Conservation (phyloP, 2,113 vertebrate species). For the Amia ocellicauda region DNA sequence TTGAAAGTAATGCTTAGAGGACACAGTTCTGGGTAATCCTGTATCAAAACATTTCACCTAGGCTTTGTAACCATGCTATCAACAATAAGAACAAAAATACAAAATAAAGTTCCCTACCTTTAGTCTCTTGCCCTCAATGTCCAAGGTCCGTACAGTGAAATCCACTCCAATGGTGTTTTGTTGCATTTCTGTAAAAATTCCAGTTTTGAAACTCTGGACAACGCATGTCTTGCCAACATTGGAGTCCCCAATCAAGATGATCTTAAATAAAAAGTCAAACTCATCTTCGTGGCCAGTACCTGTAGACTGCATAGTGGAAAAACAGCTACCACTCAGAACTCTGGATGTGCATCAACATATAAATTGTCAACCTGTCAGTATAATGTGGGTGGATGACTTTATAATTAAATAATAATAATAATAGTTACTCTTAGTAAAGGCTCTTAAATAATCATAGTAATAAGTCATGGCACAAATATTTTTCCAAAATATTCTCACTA, state of each 20-base stretch:
- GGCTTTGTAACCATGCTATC: no score
- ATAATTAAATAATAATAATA: not conserved
- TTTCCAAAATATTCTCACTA: no score
- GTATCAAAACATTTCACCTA: no score
- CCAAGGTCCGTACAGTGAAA: conserved; percentile 85
- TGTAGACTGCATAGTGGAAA: conserved; percentile 68
- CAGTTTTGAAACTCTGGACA: conserved; percentile 87
- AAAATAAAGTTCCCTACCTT: conserved; percentile 86
- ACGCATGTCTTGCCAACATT: conserved; percentile 94
- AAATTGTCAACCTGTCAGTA: no score
- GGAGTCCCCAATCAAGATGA: conserved; percentile 91
- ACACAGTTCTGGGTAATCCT: no score
- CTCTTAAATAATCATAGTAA: conserved; percentile 43
- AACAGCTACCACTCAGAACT: conserved; percentile 18
- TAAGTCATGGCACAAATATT: conserved; percentile 36
- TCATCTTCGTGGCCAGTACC: conserved; percentile 66
- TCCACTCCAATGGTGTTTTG: conserved; percentile 96
- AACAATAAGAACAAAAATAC: no score
- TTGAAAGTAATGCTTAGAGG: no score
- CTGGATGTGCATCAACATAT: conserved; percentile 20
- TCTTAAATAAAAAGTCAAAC: conserved; percentile 92
- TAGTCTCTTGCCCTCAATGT: conserved; percentile 86
- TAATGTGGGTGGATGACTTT: not conserved
- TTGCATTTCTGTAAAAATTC: conserved; percentile 77
- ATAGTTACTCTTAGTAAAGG: conserved; percentile 18